phyloP scores from a whole-genome alignment of 2,797 vertebrate species.

The Pogonophryne albipinna region DNA sequence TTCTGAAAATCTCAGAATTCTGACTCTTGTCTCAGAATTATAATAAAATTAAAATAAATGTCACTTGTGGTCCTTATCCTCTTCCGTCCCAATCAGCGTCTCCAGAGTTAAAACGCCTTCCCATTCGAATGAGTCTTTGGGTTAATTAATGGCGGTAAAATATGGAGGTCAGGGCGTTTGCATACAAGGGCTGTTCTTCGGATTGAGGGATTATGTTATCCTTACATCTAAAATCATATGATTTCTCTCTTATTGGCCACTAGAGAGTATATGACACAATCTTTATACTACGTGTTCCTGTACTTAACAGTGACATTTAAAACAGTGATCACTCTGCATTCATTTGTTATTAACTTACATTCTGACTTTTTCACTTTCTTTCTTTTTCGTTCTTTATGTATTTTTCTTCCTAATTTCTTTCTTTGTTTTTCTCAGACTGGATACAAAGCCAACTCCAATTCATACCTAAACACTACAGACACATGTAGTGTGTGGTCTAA shows the following conservation, averaged over 20 bases:
- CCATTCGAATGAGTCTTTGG: constrained; percentile 20
- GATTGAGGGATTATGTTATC: not conserved
- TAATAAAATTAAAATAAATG: too few species aligned
- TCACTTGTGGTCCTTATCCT: too few species aligned
- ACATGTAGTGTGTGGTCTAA: not conserved
- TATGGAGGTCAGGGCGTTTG: not conserved
- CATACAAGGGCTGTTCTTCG: constrained; percentile 55
- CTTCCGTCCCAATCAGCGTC: not conserved
- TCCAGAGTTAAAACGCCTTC: not conserved
- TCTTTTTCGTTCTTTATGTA: too few species aligned
- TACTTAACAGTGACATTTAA: constrained; percentile 24
- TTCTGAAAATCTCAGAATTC: too few species aligned
- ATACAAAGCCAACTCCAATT: constrained; percentile 12
- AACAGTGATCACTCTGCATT: not conserved
- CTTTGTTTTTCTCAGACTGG: not conserved
- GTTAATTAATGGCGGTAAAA: constrained; percentile 12
- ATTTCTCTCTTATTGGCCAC: constrained; percentile 9
- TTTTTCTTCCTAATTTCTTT: too few species aligned
- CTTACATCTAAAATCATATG: constrained; percentile 8
- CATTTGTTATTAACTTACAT: not conserved
- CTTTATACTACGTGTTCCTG: constrained; percentile 20
- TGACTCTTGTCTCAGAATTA: too few species aligned
- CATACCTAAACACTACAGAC: constrained; percentile 6
- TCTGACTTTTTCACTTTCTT: not conserved
- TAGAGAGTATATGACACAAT: not conserved